Evolutionary conservation across 2,888 invertebrate genomes (phyloP).

Genomic region (Axea sp.): DNA sequence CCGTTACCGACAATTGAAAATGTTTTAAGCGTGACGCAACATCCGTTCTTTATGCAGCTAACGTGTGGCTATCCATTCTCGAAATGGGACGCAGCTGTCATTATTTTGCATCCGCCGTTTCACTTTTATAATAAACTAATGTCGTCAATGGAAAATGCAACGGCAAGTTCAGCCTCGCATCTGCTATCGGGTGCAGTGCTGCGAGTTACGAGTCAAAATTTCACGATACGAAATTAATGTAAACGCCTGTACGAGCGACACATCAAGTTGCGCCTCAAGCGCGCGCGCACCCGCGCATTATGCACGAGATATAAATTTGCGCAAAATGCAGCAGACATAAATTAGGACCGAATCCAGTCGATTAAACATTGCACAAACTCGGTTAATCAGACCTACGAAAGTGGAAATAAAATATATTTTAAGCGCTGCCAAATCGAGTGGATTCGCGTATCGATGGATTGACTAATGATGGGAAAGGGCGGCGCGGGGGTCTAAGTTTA

Average conservation of each 20-base stretch:
- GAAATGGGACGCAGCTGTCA: constrained; percentile 14
- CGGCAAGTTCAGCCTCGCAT: constrained; percentile 13
- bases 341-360: constrained; percentile 39
- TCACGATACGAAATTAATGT: constrained; percentile 27
- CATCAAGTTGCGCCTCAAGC: constrained; percentile 22
- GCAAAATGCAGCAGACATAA: constrained; percentile 42
- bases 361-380: constrained; percentile 42
- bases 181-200: constrained; percentile 15
- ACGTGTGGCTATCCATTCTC: constrained; percentile 10
- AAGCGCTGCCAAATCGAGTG: constrained; percentile 30
- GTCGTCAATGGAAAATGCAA: constrained; percentile 18
- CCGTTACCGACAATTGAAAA: too few species aligned
- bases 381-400: constrained; percentile 47
- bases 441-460: too few species aligned
- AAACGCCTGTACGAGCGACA: constrained; percentile 12
- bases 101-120: constrained; percentile 16
- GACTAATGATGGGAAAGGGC: too few species aligned
- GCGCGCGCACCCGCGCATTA: constrained; percentile 24
- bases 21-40: too few species aligned
- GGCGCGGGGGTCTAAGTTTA: too few species aligned
- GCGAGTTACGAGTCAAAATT: constrained; percentile 33
- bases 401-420: constrained; percentile 48
- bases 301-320: constrained; percentile 34
- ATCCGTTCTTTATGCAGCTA: neutral
- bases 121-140: constrained; percentile 41